Base-by-base conservation (phyloP, 2,113 vertebrate species). In the Cavia porcellus region DNA sequence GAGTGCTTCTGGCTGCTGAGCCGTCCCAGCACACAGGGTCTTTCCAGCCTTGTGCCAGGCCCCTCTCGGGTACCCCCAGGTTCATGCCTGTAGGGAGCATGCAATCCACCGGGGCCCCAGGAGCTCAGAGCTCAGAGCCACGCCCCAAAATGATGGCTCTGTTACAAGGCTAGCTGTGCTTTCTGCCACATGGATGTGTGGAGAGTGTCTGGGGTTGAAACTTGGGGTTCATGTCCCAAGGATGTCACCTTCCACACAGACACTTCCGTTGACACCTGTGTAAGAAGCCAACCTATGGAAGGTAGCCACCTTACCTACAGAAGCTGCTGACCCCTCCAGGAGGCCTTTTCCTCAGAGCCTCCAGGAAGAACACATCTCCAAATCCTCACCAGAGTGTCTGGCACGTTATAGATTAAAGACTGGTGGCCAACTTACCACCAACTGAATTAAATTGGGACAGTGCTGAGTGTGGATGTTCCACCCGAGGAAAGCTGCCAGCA, bases 31-130 rank as follows among this genome's bases (percentile, higher is more conserved):
- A 68, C 5, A 11, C 0, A 1, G 59, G 32, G 64, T 35, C 45
- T 19, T 2, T 24, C 25, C 12, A 3, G 45, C 52, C 52, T 57
- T 17, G 12, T 0, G 4, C n/a, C 35, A 57, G 6, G 32, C 7
- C 30, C 14, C 2, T 7, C 0, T 2, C 0, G 6, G 13, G 2
- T 28, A 25, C 3, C 15, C 32, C 28, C 0, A 3, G 2, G 20
- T 38, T 77, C 61, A 25, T 0, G 3, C 14, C 52, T 1, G 3
- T 20, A 20, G 5, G 42, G 14, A 55, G 11, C 72, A 19, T 0
- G 52, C 3, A 13, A 13, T 10, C 25, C 9, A 2, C 25, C 19
- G 28, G 6, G 82, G 66, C 7, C 7, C 32, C 10, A 47, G 0
- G 6, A 17, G 64, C 13, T 17, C 1, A 1, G n/a, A 0, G 10